Percentiles rank a stretch among this genome's conserved stretches.
These are phyloP conservation scores for Apamea crenata DNA, from an alignment of 2,888 invertebrate genomes.

Conservation along the genomic window DNA sequence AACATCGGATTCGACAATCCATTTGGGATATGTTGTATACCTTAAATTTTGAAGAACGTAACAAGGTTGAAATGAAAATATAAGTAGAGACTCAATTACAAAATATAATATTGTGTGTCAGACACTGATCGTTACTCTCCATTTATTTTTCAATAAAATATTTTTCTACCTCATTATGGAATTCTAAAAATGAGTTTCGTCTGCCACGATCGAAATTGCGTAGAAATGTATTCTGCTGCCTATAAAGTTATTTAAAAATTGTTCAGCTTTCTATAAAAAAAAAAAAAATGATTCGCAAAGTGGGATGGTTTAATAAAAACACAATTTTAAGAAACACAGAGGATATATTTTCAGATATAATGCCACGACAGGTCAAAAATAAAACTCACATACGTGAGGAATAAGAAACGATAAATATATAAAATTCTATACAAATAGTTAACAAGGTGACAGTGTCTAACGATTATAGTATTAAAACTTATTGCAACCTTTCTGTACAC, in stretches of 20 bases:
- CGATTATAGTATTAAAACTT: conserved; percentile 66
- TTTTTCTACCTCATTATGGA: not conserved
- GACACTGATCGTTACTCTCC: not conserved
- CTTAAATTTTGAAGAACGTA: conserved; percentile 21
- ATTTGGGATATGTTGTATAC: not conserved
- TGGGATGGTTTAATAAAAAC: conserved; percentile 73
- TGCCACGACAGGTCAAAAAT: conserved; percentile 89
- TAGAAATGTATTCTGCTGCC: not conserved
- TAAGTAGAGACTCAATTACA: not conserved
- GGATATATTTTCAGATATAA: conserved; percentile 90
- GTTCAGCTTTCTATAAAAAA: not conserved
- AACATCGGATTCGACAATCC: no score
- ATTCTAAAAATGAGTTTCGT: not conserved
- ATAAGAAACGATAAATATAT: conserved; percentile 87
- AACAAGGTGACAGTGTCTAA: conserved; percentile 86
- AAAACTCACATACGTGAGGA: conserved; percentile 86
- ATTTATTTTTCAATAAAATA: conserved; percentile 6
- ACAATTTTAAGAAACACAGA: conserved; percentile 87
- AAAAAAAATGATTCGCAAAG: not conserved
- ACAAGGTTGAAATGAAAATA: conserved; percentile 8
- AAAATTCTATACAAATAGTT: conserved; percentile 89
- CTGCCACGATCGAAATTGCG: conserved; percentile 9
- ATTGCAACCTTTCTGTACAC: conserved; percentile 61
- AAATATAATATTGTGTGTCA: not conserved
- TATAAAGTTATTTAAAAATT: not conserved